phyloP scores from a whole-genome alignment of 30 jellyfish, hydroid and myxozoan genomes.

The Aurelia aurita region DNA sequence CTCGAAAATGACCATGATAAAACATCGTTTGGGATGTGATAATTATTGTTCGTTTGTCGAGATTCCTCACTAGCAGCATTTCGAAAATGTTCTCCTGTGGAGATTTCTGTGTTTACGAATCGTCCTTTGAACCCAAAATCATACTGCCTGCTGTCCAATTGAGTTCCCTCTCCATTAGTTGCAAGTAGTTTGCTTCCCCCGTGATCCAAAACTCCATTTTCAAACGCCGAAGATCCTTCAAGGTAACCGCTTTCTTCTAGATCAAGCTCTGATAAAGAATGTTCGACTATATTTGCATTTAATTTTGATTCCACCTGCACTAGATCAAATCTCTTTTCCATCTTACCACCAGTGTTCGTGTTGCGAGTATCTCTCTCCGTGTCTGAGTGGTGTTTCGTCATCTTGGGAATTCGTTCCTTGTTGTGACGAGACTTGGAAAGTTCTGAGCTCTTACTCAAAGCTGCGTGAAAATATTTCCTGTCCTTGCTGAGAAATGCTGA shows the following conservation, averaged over 20 bases:
- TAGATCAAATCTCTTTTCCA: no score
- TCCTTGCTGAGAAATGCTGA: no score
- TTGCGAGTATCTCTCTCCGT: no score
- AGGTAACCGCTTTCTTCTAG: conserved; percentile 69
- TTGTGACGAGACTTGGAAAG: no score
- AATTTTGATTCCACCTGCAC: no score
- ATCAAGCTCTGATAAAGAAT: conserved; percentile 37
- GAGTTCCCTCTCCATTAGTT: background rate
- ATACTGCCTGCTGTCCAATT: background rate
- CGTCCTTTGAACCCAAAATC: background rate
- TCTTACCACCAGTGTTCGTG: no score
- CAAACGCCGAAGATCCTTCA: conserved; percentile 1
- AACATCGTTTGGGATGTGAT: background rate
- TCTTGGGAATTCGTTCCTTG: no score
- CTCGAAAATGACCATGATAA: conserved; percentile 44
- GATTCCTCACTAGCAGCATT: background rate
- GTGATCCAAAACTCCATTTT: background rate
- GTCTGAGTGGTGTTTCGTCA: no score
- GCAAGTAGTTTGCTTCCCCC: background rate
- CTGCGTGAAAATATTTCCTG: no score
- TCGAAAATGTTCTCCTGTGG: background rate
- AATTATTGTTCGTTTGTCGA: background rate
- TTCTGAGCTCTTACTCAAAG: no score
- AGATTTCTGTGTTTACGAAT: background rate
- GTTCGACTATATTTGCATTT: no score